Evolutionary conservation across 2,113 vertebrate species (phyloP).

Genomic region (Scomber japonicus): DNA sequence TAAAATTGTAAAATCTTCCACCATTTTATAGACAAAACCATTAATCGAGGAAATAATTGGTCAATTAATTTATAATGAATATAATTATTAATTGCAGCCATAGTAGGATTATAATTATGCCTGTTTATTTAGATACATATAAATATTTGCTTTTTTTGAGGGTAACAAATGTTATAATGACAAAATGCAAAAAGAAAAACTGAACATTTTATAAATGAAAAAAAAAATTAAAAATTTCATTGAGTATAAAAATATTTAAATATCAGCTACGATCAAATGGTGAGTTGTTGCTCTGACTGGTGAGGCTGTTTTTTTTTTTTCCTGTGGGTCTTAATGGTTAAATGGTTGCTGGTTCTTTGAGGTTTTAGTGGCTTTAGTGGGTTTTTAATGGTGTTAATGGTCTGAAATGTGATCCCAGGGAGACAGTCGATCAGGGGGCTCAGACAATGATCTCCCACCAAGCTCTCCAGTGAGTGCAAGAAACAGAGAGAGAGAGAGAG

Average conservation of each 20-base stretch:
- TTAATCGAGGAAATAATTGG: too few relatives aligned
- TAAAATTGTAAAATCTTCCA: too few relatives aligned
- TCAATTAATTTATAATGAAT: too few relatives aligned
- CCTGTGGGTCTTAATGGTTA: slow-evolving; percentile 80
- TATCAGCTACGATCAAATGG: slow-evolving; percentile 26
- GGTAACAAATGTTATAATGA: too few relatives aligned
- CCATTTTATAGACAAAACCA: too few relatives aligned
- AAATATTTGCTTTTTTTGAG: too few relatives aligned
- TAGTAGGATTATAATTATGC: too few relatives aligned
- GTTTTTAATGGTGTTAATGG: slow-evolving; percentile 86
- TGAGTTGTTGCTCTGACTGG: slow-evolving; percentile 24
- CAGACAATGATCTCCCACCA: slow-evolving; percentile 75
- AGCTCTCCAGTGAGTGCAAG: slow-evolving; percentile 55
- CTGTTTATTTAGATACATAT: too few relatives aligned
- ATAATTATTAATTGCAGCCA: too few relatives aligned
- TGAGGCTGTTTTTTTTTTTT: slow-evolving; percentile 44
- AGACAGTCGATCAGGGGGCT: slow-evolving; percentile 78
- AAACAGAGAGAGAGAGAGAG: slow-evolving; percentile 38
- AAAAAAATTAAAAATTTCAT: slow-evolving; percentile 16
- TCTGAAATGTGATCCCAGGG: slow-evolving; percentile 82
- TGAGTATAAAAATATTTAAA: slow-evolving; percentile 2
- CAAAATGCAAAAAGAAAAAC: too few relatives aligned
- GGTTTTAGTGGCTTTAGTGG: slow-evolving; percentile 86
- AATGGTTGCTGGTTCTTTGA: slow-evolving; percentile 80
- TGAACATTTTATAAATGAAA: not conserved